Conservation (phyloP, 2,113 vertebrate genomes). For the Oryzias celebensis region DNA sequence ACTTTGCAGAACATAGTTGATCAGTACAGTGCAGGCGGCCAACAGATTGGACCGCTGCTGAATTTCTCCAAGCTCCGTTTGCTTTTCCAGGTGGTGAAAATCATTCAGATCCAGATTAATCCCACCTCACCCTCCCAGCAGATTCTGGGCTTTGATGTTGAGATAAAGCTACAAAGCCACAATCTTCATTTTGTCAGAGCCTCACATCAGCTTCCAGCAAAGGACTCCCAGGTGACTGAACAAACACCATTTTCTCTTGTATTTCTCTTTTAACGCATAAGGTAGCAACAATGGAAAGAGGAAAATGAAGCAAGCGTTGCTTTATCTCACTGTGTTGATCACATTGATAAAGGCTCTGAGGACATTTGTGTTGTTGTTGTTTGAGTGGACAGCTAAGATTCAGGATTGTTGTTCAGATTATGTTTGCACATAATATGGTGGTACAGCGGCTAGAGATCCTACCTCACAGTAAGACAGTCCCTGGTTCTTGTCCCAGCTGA, state of each 20-base stretch:
- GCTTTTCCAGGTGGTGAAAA: conserved; percentile 27
- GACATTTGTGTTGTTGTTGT: no score
- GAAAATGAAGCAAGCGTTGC: background rate
- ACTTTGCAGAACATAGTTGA: background rate
- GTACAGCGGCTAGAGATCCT: no score
- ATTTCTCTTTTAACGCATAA: conserved; percentile 6
- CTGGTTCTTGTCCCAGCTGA: no score
- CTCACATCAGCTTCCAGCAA: conserved; percentile 46
- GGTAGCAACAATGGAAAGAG: background rate
- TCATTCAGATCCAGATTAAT: conserved; percentile 38
- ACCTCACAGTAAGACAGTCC: no score
- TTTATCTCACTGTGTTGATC: background rate
- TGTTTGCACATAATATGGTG: no score
- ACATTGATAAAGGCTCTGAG: background rate
- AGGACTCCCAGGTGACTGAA: conserved; percentile 24
- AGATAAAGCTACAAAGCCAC: conserved; percentile 27
- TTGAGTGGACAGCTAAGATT: no score
- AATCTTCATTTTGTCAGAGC: conserved; percentile 41
- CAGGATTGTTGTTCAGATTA: no score
- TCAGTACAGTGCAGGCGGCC: conserved; percentile 8
- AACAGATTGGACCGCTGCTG: conserved; percentile 2
- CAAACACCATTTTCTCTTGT: conserved; percentile 27
- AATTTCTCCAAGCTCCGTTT: conserved; percentile 13
- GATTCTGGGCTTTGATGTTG: conserved; percentile 44
- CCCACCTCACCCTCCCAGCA: conserved; percentile 14